Evolutionary conservation across 2,113 vertebrate genomes (phyloP).

Genomic region (Canis aureus): DNA sequence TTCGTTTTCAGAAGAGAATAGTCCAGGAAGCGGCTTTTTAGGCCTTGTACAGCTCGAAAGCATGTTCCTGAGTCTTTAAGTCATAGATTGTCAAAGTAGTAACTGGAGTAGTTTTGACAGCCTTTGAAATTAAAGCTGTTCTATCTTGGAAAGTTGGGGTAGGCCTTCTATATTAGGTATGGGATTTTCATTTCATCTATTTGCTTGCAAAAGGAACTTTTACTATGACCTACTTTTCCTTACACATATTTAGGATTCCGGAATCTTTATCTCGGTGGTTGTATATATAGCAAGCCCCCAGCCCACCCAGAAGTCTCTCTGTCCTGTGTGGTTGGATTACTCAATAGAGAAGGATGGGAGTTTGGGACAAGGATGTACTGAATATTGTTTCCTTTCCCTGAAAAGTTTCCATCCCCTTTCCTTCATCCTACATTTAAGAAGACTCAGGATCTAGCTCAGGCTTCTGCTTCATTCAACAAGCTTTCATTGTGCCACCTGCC

Average conservation of each 20-base stretch:
- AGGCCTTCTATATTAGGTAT: background rate
- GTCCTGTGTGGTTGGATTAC: no score
- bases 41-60: background rate
- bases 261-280: background rate
- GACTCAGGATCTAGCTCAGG: background rate
- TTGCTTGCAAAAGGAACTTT: background rate
- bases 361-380: background rate
- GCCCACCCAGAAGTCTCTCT: background rate
- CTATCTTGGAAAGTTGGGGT: background rate
- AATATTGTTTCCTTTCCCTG: background rate
- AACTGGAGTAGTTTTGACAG: background rate
- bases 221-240: background rate
- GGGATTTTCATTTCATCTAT: background rate
- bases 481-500: background rate
- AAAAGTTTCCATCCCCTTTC: background rate
- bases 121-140: constrained; percentile 36
- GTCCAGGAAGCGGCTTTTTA: background rate
- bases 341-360: background rate
- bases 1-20: constrained; percentile 44
- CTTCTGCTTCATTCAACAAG: background rate
- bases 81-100: background rate
- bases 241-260: background rate
- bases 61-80: background rate
- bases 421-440: background rate
- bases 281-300: background rate